phyloP scores from a whole-genome alignment of 2,888 invertebrate genomes.

The Thelaira solivaga region DNA sequence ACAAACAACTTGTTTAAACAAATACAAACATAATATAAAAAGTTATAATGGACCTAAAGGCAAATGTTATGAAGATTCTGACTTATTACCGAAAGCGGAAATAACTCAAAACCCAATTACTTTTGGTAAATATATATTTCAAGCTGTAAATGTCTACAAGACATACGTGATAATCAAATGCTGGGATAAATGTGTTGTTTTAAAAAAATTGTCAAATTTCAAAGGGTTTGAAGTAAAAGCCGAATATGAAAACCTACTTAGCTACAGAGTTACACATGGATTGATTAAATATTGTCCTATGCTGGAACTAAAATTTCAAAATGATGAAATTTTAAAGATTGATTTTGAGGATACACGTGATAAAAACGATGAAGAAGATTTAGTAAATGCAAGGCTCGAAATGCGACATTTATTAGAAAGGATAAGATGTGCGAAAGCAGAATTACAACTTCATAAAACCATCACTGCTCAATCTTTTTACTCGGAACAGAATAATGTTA shows the following conservation, averaged over 20 bases:
- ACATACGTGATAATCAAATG: constrained; percentile 70
- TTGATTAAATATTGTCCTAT: constrained; percentile 67
- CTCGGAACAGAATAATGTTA: constrained; percentile 62
- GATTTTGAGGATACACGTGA: constrained; percentile 68
- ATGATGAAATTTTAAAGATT: constrained; percentile 62
- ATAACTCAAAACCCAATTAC: constrained; percentile 47
- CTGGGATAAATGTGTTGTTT: constrained; percentile 70
- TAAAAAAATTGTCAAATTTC: constrained; percentile 59
- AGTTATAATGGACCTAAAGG: constrained; percentile 66
- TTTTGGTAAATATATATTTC: constrained; percentile 72
- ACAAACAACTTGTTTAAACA: constrained; percentile 58
- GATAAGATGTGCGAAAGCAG: constrained; percentile 68
- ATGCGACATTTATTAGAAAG: constrained; percentile 67
- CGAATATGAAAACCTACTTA: constrained; percentile 66
- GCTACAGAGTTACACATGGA: constrained; percentile 65
- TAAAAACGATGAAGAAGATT: not conserved
- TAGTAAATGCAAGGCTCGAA: constrained; percentile 24
- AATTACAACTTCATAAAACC: constrained; percentile 67
- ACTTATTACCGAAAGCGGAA: not conserved
- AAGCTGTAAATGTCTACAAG: constrained; percentile 62
- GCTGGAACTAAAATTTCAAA: constrained; percentile 66
- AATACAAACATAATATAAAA: constrained; percentile 46
- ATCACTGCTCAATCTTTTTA: constrained; percentile 69
- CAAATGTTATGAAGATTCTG: constrained; percentile 50
- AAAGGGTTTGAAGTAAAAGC: constrained; percentile 61